Percentiles rank a stretch among this genome's conserved stretches.
phyloP scores from a whole-genome alignment of 2,888 invertebrate genomes.

The Erpobdella octoculata region DNA sequence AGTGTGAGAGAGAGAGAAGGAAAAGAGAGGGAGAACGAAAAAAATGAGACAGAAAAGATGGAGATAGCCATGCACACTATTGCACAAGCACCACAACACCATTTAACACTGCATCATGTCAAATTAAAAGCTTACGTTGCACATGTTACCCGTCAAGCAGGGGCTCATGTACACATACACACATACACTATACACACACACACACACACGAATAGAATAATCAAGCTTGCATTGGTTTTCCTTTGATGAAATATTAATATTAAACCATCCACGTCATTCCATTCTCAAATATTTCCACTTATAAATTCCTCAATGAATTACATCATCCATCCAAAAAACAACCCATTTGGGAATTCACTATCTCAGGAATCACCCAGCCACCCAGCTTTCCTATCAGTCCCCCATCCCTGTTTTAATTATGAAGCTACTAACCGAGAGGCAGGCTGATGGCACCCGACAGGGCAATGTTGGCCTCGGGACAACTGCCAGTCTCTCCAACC shows the following conservation, averaged over 20 bases:
- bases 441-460: constrained; percentile 14
- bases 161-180: too few species aligned
- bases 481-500: constrained; percentile 31
- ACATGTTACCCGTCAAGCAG: too few species aligned
- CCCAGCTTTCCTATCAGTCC: neutral
- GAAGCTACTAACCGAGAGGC: constrained; percentile 20
- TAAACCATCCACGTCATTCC: too few species aligned
- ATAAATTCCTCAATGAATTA: neutral
- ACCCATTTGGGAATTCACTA: neutral
- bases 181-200: too few species aligned
- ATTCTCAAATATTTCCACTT: neutral
- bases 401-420: neutral
- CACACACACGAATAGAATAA: too few species aligned
- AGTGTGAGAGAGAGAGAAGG: neutral
- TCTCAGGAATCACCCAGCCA: neutral
- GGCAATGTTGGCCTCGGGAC: constrained; percentile 21
- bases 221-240: too few species aligned
- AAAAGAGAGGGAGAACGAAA: neutral
- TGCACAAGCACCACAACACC: too few species aligned
- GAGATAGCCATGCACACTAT: too few species aligned
- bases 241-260: too few species aligned
- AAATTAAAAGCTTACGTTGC: too few species aligned
- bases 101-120: too few species aligned
- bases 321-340: neutral
- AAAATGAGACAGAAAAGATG: neutral